These are phyloP conservation scores for Xanthia togata DNA, from an alignment of 2,888 invertebrate genomes.

Conservation along the genomic window DNA sequence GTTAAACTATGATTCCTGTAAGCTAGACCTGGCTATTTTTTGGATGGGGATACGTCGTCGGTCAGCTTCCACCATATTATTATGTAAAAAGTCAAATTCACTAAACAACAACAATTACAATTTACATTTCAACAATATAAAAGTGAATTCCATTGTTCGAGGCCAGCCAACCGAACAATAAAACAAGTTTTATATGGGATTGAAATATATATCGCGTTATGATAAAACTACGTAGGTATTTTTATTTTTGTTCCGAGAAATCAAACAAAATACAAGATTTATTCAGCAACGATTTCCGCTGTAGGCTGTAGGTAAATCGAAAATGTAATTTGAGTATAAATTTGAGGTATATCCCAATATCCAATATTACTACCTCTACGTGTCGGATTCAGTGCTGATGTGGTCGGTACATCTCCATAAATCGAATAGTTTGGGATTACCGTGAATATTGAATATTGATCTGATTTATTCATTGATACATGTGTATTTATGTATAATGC, in stretches of 20 bases:
- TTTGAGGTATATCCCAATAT: slow-evolving; percentile 23
- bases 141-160: not conserved
- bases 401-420: not conserved
- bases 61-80: not conserved
- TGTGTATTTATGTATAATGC: not conserved
- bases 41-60: too few relatives aligned
- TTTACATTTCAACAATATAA: not conserved
- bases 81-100: not conserved
- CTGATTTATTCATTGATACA: not conserved
- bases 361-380: slow-evolving; percentile 17
- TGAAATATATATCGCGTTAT: slow-evolving; percentile 2
- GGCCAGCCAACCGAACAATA: not conserved
- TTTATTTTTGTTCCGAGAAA: slow-evolving; percentile 12
- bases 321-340: slow-evolving; percentile 37
- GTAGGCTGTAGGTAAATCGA: slow-evolving; percentile 15
- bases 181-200: not conserved
- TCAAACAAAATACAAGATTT: slow-evolving; percentile 3
- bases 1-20: not conserved
- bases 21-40: not conserved
- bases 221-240: not conserved
- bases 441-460: not conserved
- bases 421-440: slow-evolving; percentile 20
- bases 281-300: slow-evolving; percentile 6
- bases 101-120: not conserved
- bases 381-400: slow-evolving; percentile 30